Evolutionary conservation across 1,140 invertebrate genomes (phyloP).

Genomic region (Brachionus sp.): DNA sequence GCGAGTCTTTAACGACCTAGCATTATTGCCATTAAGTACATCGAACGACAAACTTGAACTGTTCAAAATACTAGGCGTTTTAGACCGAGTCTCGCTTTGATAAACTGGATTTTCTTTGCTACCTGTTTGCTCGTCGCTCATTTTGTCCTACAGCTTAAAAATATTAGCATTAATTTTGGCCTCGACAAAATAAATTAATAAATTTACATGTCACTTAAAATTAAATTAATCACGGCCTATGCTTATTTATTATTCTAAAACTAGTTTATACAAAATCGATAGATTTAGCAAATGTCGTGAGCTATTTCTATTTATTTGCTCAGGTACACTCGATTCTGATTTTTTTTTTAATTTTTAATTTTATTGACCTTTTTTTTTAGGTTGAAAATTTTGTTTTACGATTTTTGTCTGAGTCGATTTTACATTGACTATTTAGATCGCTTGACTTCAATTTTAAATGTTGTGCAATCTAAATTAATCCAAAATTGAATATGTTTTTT

Average conservation of each 20-base stretch:
- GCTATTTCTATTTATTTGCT: neutral
- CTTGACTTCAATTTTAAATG: neutral
- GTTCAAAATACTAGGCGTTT: conserved; percentile 10
- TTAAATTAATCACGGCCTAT: neutral
- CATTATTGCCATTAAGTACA: neutral
- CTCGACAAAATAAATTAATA: neutral
- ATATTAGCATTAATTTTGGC: neutral
- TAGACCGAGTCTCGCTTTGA: neutral
- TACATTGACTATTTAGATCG: neutral
- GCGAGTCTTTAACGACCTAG: neutral
- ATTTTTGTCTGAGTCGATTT: neutral
- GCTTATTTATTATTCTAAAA: neutral
- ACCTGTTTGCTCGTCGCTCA: neutral
- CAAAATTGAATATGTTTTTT: neutral
- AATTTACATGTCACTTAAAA: neutral
- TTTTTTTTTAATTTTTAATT: neutral
- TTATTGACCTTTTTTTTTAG: neutral
- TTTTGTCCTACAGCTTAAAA: neutral
- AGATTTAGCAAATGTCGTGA: neutral
- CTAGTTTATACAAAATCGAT: neutral
- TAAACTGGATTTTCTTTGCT: neutral
- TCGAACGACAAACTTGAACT: conserved; percentile 1
- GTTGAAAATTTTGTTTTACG: neutral
- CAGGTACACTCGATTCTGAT: neutral
- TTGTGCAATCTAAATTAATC: neutral